Percentiles rank a stretch among this genome's conserved stretches.
Evolutionary conservation across 2,888 invertebrate species (phyloP).

Genomic region (Drosophila percnosoma): DNA sequence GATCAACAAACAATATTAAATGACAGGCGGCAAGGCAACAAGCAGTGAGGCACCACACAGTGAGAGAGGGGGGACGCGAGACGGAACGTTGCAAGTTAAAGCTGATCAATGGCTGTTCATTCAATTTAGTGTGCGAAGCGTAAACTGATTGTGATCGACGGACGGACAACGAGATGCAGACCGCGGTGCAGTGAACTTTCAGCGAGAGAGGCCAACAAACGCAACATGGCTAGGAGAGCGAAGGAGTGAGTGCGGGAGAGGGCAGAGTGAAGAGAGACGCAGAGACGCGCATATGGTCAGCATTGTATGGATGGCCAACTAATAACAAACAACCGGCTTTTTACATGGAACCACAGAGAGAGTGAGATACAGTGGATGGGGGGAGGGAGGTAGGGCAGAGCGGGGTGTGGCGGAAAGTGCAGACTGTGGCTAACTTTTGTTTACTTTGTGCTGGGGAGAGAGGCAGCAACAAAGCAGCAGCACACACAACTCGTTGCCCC

Average conservation of each 20-base stretch:
- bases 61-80: not conserved
- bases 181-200: slow-evolving; percentile 56
- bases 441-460: slow-evolving; percentile 57
- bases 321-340: slow-evolving; percentile 68
- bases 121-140: slow-evolving; percentile 74
- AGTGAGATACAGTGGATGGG: slow-evolving; percentile 6
- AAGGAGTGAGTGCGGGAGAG: not conserved
- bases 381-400: not conserved
- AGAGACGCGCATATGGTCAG: slow-evolving; percentile 52
- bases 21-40: slow-evolving; percentile 22
- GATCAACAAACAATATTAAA: slow-evolving; percentile 38
- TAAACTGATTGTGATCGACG: slow-evolving; percentile 78
- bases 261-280: slow-evolving; percentile 1
- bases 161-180: slow-evolving; percentile 49
- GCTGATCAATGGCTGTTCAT: slow-evolving; percentile 73
- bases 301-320: slow-evolving; percentile 36
- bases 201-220: slow-evolving; percentile 53
- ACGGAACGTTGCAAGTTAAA: slow-evolving; percentile 27
- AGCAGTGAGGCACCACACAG: not conserved
- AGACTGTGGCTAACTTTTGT: slow-evolving; percentile 53
- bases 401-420: slow-evolving; percentile 2
- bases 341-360: slow-evolving; percentile 12
- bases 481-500: slow-evolving; percentile 57
- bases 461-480: slow-evolving; percentile 16
- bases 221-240: slow-evolving; percentile 33